Evolutionary conservation across 2,797 vertebrate genomes (phyloP), one percentile per base, ranked within the genome.

Genomic region (Pseudomugil tenellus): DNA sequence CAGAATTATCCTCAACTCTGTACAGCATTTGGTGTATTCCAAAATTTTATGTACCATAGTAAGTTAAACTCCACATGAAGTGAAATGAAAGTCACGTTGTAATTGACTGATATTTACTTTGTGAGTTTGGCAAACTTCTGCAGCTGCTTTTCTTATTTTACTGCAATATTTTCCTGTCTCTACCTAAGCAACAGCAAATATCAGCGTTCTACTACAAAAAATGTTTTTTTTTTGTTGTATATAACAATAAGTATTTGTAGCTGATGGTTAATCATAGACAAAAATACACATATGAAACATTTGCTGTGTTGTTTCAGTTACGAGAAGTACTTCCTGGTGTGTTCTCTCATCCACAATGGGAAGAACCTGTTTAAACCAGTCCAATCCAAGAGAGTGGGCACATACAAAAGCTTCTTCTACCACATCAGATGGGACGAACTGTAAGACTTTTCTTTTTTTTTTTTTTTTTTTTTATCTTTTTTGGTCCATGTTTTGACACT

Each of bases 401-500:
- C 96, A 0, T 98, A 98, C 78, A 98, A 95, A 91, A 98, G 93
- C 91, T 99, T 98, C 91, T 99, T 98, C 94, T 98, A 97, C 91
- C 96, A 98, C 91, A 94, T 98, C 89, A 98, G 97, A 88, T 99
- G 97, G 98, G 96, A 99, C 63, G 98, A 99, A 85, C 87, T 97
- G 97, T 99, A 93, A 97, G 97, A 10, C 28, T 16, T 23, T 6
- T 19, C 31, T 25, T 48, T 12, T 16, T 48, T 31, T 9, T 43
- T 3, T 4, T 16, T 12, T 16, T 35, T 35, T 35, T 35, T 25
- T 21, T 2, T 11, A 6, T 3, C 49, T 17, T 58, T 4, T 16
- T 9, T 3, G 37, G 11, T 11, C 41, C 55, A 58, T 51, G 57
- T 48, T 35, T 14, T 39, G 1, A 9, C 17, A 53, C 29, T 65